phyloP scores from a whole-genome alignment of 2,113 vertebrate genomes.

The Regulus satrapa region DNA sequence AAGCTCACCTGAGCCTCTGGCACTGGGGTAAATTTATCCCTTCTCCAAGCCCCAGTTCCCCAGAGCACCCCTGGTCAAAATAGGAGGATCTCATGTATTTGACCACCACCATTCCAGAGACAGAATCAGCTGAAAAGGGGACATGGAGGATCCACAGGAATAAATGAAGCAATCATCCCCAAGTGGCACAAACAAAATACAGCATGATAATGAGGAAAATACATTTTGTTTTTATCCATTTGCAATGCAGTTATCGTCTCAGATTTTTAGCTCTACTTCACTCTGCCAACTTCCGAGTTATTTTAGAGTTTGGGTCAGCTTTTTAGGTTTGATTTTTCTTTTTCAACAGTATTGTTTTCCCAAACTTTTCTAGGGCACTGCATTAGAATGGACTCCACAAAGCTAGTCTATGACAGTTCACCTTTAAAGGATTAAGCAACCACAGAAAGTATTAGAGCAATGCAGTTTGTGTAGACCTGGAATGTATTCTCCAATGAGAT shows the following conservation, averaged over 20 bases:
- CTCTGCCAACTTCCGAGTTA: background rate
- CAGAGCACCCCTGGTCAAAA: background rate
- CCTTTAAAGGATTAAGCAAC: slow-evolving; percentile 52
- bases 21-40: background rate
- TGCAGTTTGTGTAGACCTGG: slow-evolving; percentile 58
- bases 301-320: background rate
- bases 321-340: background rate
- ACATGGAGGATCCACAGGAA: background rate
- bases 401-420: slow-evolving; percentile 12
- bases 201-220: background rate
- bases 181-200: background rate
- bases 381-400: background rate
- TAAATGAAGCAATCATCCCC: background rate
- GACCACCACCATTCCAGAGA: background rate
- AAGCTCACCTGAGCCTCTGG: background rate
- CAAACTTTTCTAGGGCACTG: background rate
- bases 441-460: slow-evolving; percentile 49
- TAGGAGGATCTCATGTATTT: background rate
- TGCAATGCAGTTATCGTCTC: background rate
- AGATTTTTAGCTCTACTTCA: background rate
- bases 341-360: background rate
- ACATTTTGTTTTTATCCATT: background rate
- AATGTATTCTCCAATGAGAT: slow-evolving; percentile 71
- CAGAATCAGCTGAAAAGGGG: background rate
- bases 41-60: background rate